Evolutionary conservation across 2,797 vertebrate genomes (phyloP).

Genomic region (Rhinophrynus dorsalis): DNA sequence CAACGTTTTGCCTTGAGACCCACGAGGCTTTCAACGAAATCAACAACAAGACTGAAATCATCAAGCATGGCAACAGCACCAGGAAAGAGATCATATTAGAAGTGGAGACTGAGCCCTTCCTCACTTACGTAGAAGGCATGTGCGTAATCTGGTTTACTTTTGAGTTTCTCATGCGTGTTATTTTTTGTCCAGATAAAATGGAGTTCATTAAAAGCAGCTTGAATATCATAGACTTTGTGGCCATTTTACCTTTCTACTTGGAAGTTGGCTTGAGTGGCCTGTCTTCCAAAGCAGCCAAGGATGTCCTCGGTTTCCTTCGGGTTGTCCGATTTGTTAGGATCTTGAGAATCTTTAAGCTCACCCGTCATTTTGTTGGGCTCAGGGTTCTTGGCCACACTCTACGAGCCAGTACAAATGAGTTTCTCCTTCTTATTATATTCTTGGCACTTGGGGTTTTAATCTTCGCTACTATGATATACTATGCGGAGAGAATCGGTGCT

Average conservation of each 20-base stretch:
- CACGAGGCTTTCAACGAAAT: conserved; percentile 69
- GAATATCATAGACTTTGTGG: conserved; percentile 76
- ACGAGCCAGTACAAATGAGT: conserved; percentile 70
- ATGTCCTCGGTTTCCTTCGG: conserved; percentile 68
- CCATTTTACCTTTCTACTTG: conserved; percentile 73
- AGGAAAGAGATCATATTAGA: conserved; percentile 56
- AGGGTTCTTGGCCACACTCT: conserved; percentile 69
- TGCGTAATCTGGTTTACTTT: conserved; percentile 75
- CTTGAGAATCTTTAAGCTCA: conserved; percentile 72
- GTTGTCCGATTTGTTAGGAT: conserved; percentile 72
- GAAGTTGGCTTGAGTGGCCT: conserved; percentile 67
- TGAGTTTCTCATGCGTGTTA: conserved; percentile 72
- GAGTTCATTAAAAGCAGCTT: conserved; percentile 73
- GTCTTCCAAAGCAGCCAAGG: conserved; percentile 70
- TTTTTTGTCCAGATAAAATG: conserved; percentile 72
- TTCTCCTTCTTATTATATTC: conserved; percentile 71
- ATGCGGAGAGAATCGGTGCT: conserved; percentile 71
- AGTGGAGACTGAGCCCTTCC: conserved; percentile 70
- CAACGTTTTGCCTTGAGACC: conserved; percentile 77
- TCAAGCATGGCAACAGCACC: conserved; percentile 62
- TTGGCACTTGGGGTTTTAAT: conserved; percentile 70
- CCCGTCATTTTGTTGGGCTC: conserved; percentile 68
- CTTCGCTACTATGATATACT: conserved; percentile 73
- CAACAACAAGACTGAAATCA: conserved; percentile 70
- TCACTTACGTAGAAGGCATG: conserved; percentile 73